Percentiles rank a stretch among this genome's conserved stretches.
Conservation (phyloP, 2,113 vertebrate genomes). For the Ochotona curzoniae region DNA sequence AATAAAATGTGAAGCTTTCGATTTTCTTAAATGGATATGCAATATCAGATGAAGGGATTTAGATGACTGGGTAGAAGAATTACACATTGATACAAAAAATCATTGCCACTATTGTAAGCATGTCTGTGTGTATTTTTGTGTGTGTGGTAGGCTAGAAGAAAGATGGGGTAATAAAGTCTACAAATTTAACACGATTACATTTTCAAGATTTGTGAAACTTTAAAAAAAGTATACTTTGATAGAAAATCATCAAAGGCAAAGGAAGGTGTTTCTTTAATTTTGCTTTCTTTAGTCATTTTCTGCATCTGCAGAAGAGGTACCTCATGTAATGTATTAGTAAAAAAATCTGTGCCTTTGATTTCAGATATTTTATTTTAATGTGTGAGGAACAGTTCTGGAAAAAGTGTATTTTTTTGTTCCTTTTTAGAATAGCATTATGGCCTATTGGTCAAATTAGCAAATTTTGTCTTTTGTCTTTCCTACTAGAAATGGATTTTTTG, state of each 20-base stretch:
- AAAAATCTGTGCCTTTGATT: neutral
- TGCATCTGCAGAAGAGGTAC: neutral
- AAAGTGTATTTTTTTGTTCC: neutral
- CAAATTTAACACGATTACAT: neutral
- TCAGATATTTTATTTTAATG: conserved; percentile 29
- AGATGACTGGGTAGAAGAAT: neutral
- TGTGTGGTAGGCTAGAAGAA: neutral
- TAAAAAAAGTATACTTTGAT: neutral
- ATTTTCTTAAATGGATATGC: neutral
- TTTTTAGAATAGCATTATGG: neutral
- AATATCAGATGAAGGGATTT: neutral
- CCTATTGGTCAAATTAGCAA: neutral
- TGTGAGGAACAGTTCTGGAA: neutral
- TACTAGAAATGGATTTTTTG: neutral
- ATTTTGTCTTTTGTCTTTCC: neutral
- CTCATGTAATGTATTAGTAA: conserved; percentile 1
- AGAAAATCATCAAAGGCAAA: neutral
- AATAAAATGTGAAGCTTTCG: neutral
- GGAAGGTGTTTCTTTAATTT: neutral
- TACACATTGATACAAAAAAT: neutral
- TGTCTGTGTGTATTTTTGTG: neutral
- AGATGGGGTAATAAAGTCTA: neutral
- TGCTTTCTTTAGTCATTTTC: neutral
- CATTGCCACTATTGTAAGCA: neutral
- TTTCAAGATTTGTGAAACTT: neutral